phyloP scores from a whole-genome alignment of 2,113 vertebrate species.

The Poeciliopsis prolifica region DNA sequence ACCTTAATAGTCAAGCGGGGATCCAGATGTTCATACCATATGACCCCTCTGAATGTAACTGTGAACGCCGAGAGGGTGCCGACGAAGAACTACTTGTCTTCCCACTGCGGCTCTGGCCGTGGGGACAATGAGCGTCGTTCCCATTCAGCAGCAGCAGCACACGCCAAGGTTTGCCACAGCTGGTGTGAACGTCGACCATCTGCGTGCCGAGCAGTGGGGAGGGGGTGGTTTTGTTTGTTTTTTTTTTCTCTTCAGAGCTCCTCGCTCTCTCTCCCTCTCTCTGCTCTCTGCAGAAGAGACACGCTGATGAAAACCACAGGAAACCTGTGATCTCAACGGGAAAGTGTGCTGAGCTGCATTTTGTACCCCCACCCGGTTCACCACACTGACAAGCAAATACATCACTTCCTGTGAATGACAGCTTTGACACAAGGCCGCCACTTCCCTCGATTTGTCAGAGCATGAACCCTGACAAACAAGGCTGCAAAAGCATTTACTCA shows the following conservation, averaged over 20 bases:
- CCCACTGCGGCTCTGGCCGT: constrained; percentile 32
- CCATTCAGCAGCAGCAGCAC: constrained; percentile 21
- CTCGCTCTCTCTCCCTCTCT: not conserved
- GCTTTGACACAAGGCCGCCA: constrained; percentile 32
- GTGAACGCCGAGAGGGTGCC: too few relatives aligned
- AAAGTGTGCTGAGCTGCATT: constrained; percentile 13
- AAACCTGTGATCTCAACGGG: constrained; percentile 42
- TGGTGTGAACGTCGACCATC: constrained; percentile 23
- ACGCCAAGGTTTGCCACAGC: constrained; percentile 25
- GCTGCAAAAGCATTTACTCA: constrained; percentile 9
- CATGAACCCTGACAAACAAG: constrained; percentile 33
- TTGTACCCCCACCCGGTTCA: constrained; percentile 18
- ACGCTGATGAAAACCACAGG: constrained; percentile 63
- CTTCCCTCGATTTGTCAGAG: constrained; percentile 27
- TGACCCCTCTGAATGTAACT: too few relatives aligned
- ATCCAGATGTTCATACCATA: too few relatives aligned
- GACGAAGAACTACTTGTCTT: too few relatives aligned
- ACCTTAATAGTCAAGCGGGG: not conserved
- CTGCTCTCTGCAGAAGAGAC: constrained; percentile 44
- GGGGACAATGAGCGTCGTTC: constrained; percentile 41
- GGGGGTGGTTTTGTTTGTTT: not conserved
- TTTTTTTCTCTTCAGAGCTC: constrained; percentile 14
- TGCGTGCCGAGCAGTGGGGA: not conserved
- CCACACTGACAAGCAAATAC: constrained; percentile 46
- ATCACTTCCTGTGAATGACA: constrained; percentile 67